These are phyloP conservation scores for Glaucidium brasilianum DNA, from an alignment of 2,113 vertebrate species.

Conservation along the genomic window DNA sequence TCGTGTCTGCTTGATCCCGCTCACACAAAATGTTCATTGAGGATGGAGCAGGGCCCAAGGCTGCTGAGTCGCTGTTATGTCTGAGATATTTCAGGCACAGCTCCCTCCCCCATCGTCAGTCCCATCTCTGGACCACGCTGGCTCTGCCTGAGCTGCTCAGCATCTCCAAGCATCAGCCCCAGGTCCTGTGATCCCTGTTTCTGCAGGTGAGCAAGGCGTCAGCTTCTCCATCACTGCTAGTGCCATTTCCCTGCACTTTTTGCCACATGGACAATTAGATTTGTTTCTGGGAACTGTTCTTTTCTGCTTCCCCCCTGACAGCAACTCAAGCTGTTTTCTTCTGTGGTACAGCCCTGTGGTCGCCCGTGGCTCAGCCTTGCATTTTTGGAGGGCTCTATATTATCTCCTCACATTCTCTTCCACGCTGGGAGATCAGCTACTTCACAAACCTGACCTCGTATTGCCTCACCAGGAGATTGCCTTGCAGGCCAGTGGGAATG, in stretches of 20 bases:
- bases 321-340: neutral
- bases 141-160: neutral
- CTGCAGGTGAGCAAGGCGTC: neutral
- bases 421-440: neutral
- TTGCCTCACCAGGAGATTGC: neutral
- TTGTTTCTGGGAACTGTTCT: neutral
- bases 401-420: neutral
- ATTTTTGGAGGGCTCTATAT: constrained; percentile 3
- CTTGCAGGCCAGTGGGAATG: neutral
- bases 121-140: accelerated
- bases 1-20: neutral
- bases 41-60: neutral
- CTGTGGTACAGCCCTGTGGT: neutral
- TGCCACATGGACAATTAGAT: neutral
- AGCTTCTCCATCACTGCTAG: neutral
- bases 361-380: neutral
- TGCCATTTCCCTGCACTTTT: accelerated
- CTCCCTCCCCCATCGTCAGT: neutral
- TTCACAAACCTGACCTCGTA: neutral
- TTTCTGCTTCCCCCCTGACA: neutral
- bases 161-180: neutral
- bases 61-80: neutral
- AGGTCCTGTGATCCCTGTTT: neutral
- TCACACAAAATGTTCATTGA: constrained; percentile 38
- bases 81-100: constrained; percentile 29